phyloP scores from a whole-genome alignment of 2,888 invertebrate genomes.

The Ophraella communa region DNA sequence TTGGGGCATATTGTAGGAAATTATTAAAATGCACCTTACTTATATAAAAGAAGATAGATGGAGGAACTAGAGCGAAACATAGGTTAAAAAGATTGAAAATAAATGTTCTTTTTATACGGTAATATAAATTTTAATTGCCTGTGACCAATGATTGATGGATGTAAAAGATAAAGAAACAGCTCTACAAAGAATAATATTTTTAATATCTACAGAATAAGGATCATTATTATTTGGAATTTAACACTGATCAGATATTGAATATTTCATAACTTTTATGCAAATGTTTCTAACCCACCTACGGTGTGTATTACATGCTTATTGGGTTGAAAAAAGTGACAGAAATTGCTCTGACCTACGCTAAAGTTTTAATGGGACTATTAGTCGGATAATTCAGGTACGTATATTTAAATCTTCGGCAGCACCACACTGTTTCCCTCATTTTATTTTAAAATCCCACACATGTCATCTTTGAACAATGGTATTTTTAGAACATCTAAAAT shows the following conservation, averaged over 20 bases:
- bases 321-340: not conserved
- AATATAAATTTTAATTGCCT: slow-evolving; percentile 23
- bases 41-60: slow-evolving; percentile 3
- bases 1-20: too few relatives aligned
- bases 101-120: slow-evolving; percentile 22
- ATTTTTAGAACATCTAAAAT: slow-evolving; percentile 26
- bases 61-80: slow-evolving; percentile 31
- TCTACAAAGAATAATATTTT: too few relatives aligned
- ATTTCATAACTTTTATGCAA: too few relatives aligned
- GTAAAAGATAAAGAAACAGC: not conserved
- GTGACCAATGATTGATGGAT: slow-evolving; percentile 3
- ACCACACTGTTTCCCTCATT: not conserved
- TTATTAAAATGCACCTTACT: slow-evolving; percentile 11
- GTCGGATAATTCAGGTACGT: not conserved
- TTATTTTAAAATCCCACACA: not conserved
- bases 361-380: not conserved
- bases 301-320: too few relatives aligned
- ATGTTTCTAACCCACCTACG: too few relatives aligned
- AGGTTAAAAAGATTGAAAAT: slow-evolving; percentile 14
- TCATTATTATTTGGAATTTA: too few relatives aligned
- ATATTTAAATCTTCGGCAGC: slow-evolving; percentile 4
- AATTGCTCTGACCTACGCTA: not conserved
- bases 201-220: too few relatives aligned
- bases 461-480: not conserved
- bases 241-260: too few relatives aligned